Conservation (phyloP, 2,888 invertebrate species). For the Charanyca ferruginea region DNA sequence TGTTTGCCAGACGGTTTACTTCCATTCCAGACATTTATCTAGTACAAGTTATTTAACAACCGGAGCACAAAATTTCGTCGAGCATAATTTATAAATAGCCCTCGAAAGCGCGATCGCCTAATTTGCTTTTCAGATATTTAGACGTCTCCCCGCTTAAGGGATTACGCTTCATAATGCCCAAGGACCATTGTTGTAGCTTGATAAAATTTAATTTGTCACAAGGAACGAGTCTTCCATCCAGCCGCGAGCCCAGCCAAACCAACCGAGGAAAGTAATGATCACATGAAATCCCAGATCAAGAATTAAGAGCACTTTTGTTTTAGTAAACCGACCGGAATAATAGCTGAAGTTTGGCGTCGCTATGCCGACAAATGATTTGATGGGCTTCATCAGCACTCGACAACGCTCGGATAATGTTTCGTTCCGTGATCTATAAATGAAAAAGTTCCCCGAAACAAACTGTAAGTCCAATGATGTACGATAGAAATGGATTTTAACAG, state of each 20-base stretch:
- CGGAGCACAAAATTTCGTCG: slow-evolving; percentile 58
- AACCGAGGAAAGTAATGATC: slow-evolving; percentile 83
- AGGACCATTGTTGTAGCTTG: slow-evolving; percentile 77
- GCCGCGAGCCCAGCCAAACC: slow-evolving; percentile 75
- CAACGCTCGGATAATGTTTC: slow-evolving; percentile 82
- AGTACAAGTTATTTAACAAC: slow-evolving; percentile 61
- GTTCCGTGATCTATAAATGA: slow-evolving; percentile 72
- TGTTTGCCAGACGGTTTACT: slow-evolving; percentile 40
- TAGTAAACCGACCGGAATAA: slow-evolving; percentile 87
- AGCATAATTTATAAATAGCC: slow-evolving; percentile 73
- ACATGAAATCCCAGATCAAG: slow-evolving; percentile 86
- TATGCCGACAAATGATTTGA: slow-evolving; percentile 87
- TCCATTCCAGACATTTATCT: slow-evolving; percentile 53
- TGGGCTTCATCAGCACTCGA: slow-evolving; percentile 83
- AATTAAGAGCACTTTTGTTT: slow-evolving; percentile 87
- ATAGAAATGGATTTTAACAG: slow-evolving; percentile 74
- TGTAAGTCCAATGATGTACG: slow-evolving; percentile 63
- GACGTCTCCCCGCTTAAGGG: slow-evolving; percentile 71
- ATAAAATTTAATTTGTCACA: slow-evolving; percentile 81
- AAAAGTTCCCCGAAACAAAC: slow-evolving; percentile 71
- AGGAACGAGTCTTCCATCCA: slow-evolving; percentile 69
- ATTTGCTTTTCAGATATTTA: slow-evolving; percentile 76
- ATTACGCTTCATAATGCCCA: slow-evolving; percentile 75
- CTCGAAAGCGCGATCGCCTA: slow-evolving; percentile 72
- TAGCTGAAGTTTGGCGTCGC: slow-evolving; percentile 84